Percentiles rank a stretch among this genome's conserved stretches.
Conservation (phyloP, 2,113 vertebrate genomes). For the Pollachius pollachius region DNA sequence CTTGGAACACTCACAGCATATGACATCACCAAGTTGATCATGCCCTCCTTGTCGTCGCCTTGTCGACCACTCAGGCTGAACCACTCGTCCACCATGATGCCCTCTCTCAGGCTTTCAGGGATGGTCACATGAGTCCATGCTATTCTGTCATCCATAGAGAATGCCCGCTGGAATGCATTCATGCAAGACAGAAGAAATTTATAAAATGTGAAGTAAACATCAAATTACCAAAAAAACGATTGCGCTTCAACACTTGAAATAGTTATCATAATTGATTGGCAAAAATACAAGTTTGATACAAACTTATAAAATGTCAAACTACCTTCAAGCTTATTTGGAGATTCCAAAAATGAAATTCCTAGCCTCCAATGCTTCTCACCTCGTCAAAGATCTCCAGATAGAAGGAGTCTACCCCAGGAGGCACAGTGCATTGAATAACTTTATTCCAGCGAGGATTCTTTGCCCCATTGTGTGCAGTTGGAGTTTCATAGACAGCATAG, state of each 20-base stretch:
- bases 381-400: conserved; percentile 99
- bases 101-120: conserved; percentile 86
- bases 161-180: conserved; percentile 80
- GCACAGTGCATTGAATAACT: conserved; percentile 94
- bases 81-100: conserved; percentile 92
- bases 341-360: not conserved
- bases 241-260: too few species aligned
- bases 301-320: too few species aligned
- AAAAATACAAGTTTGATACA: too few species aligned
- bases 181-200: not conserved
- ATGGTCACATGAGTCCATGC: conserved; percentile 96
- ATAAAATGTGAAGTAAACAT: too few species aligned
- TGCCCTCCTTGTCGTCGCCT: conserved; percentile 97
- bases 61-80: conserved; percentile 92
- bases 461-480: conserved; percentile 95
- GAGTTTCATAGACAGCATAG: conserved; percentile 94
- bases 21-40: conserved; percentile 98
- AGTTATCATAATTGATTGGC: too few species aligned
- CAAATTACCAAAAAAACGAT: too few species aligned
- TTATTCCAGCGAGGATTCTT: conserved; percentile 99
- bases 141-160: conserved; percentile 98
- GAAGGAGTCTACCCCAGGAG: conserved; percentile 93
- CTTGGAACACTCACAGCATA: conserved; percentile 82
- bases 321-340: not conserved
- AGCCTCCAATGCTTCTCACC: conserved; percentile 65